Evolutionary conservation across 2,797 vertebrate species (phyloP).

Genomic region (Eospalax fontanierii): DNA sequence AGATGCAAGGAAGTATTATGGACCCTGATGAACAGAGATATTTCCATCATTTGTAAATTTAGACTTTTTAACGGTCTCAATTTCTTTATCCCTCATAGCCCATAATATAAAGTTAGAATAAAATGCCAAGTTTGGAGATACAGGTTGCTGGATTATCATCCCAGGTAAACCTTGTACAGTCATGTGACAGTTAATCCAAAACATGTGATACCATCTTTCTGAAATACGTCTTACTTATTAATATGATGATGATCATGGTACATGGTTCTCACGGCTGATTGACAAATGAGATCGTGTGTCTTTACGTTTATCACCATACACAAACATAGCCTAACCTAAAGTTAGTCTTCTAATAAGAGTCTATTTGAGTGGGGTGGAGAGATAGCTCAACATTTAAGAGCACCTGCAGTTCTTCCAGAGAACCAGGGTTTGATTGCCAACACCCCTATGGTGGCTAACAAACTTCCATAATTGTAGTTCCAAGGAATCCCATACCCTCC

Average conservation of each 20-base stretch:
- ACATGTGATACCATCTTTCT: neutral
- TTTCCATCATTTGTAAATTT: neutral
- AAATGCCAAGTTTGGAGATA: neutral
- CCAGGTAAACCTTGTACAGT: neutral
- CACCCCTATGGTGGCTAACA: too few species aligned
- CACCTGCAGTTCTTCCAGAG: too few species aligned
- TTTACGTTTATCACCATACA: too few species aligned
- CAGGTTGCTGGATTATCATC: neutral
- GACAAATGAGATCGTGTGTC: neutral
- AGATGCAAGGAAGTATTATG: neutral
- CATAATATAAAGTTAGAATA: neutral
- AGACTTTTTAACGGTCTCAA: neutral
- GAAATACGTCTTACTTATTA: neutral
- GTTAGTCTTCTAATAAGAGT: too few species aligned
- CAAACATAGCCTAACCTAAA: too few species aligned
- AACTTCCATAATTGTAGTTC: too few species aligned
- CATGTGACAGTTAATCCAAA: neutral
- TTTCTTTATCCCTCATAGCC: neutral
- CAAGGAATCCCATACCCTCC: too few species aligned
- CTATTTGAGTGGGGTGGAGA: too few species aligned
- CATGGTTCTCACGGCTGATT: neutral
- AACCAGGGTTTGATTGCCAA: too few species aligned
- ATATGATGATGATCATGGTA: neutral
- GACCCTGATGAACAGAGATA: neutral
- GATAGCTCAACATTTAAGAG: too few species aligned